Evolutionary conservation across 1,140 invertebrate species (phyloP).

Genomic region (Cyphomyrmex costatus): DNA sequence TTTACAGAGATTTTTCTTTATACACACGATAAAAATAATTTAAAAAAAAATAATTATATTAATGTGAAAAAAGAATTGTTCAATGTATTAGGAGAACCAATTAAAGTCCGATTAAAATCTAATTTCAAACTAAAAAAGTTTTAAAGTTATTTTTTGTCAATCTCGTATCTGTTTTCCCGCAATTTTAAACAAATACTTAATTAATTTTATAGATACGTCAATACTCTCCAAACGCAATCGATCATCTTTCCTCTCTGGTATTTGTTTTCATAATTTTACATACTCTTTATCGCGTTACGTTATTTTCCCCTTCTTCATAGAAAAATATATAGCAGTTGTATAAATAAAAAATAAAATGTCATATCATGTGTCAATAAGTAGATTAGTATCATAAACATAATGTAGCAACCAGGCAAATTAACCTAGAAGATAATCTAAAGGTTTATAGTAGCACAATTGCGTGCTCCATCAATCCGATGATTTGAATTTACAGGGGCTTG

Average conservation of each 20-base stretch:
- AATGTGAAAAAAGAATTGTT: neutral
- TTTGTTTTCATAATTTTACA: no score
- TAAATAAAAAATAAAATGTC: no score
- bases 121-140: neutral
- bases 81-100: neutral
- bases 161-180: neutral
- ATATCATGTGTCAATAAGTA: no score
- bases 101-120: neutral
- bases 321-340: neutral
- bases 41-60: conserved; percentile 9
- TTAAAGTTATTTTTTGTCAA: neutral
- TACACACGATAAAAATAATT: neutral
- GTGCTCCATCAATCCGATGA: conserved; percentile 63
- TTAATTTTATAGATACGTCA: neutral
- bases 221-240: neutral
- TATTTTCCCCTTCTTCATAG: neutral
- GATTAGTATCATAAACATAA: conserved; percentile 27
- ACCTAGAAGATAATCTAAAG: conserved; percentile 66
- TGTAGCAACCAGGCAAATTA: conserved; percentile 17
- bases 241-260: neutral
- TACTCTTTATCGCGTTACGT: neutral
- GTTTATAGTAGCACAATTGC: conserved; percentile 72
- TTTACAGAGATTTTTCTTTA: conserved; percentile 20
- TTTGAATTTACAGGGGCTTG: conserved; percentile 51
- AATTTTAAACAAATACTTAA: conserved; percentile 8